These are phyloP conservation scores for Phocides pigmalion DNA, from an alignment of 1,140 invertebrate genomes.

Conservation along the genomic window DNA sequence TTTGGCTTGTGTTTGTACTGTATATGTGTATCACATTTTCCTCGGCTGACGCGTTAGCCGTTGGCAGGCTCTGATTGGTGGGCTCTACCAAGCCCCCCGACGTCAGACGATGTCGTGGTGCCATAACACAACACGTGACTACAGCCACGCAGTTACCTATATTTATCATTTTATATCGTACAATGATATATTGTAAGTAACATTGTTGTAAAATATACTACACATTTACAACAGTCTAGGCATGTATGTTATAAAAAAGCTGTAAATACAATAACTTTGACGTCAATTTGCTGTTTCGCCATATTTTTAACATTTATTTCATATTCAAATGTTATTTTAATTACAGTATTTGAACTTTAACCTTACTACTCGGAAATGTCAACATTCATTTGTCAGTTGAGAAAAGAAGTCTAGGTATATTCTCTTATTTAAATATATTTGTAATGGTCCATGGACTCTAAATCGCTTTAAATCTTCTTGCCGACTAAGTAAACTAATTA, in stretches of 20 bases:
- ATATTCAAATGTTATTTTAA: background rate
- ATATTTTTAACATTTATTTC: background rate
- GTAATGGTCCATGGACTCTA: no score
- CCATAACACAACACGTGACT: slow-evolving; percentile 47
- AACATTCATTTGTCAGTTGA: background rate
- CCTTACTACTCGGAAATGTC: background rate
- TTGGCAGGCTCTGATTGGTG: slow-evolving; percentile 63
- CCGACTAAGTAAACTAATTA: no score
- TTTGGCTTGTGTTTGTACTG: slow-evolving; percentile 23
- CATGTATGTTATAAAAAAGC: no score
- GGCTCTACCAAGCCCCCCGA: slow-evolving; percentile 62
- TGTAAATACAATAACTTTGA: background rate
- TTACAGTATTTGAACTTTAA: background rate
- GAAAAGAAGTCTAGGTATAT: no score
- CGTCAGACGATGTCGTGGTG: slow-evolving; percentile 54
- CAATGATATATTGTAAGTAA: no score
- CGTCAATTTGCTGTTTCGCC: background rate
- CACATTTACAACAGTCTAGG: background rate
- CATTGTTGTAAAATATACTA: background rate
- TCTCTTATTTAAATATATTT: no score
- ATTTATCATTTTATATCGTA: background rate
- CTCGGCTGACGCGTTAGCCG: slow-evolving; percentile 51
- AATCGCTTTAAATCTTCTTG: no score
- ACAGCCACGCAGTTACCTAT: slow-evolving; percentile 11
- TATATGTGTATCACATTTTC: slow-evolving; percentile 37